Conservation (phyloP, 2,797 vertebrate species). For the Buceros bicornis region DNA sequence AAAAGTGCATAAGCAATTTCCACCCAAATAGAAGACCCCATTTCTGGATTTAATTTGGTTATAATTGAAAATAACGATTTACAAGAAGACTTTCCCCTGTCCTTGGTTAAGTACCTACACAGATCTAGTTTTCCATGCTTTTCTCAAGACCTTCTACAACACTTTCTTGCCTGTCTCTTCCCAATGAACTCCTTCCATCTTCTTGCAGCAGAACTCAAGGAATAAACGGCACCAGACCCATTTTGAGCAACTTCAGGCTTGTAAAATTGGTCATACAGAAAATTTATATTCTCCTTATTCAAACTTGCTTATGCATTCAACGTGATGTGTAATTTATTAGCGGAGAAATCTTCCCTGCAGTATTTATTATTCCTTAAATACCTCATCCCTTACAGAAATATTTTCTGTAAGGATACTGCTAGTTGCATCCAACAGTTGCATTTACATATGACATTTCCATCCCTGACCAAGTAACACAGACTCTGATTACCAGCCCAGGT, state of each 20-base stretch:
- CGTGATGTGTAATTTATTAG: not conserved
- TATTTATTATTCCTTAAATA: not conserved
- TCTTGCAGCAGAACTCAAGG: not conserved
- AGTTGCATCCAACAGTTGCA: not conserved
- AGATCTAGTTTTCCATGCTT: not conserved
- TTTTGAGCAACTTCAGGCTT: not conserved
- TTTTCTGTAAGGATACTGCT: not conserved
- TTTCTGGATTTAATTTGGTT: not conserved
- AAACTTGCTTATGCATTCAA: not conserved
- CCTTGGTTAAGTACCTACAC: not conserved
- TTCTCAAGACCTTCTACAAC: not conserved
- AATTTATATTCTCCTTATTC: not conserved
- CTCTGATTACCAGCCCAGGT: not conserved
- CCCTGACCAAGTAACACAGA: not conserved
- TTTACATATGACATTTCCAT: not conserved
- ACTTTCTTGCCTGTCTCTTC: not conserved
- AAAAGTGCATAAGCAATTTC: not conserved
- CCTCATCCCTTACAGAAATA: not conserved
- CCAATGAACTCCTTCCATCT: not conserved
- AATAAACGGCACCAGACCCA: not conserved
- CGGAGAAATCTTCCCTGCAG: not conserved
- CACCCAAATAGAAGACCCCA: not conserved
- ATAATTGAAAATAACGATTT: not conserved
- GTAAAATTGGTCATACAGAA: not conserved
- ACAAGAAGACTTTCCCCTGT: not conserved